Percentiles rank a stretch among this genome's conserved stretches.
phyloP scores from a whole-genome alignment of 2,888 invertebrate species.

The Brachyptera putata region DNA sequence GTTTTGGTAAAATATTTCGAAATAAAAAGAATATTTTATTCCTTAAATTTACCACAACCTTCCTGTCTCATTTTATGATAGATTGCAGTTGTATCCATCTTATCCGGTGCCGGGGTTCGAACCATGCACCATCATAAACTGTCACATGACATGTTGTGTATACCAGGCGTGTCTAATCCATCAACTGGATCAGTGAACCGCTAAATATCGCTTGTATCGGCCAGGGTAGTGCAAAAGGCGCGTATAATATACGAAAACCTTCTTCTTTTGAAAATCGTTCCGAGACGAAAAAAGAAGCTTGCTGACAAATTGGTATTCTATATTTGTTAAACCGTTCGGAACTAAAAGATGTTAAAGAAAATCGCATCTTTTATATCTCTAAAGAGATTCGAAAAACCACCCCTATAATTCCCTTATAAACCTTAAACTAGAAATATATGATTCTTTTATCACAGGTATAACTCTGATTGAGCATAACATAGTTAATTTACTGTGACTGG shows the following conservation, averaged over 20 bases:
- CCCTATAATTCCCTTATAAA: not conserved
- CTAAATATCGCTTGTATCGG: conserved; percentile 21
- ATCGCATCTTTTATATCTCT: not conserved
- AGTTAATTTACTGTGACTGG: too few species aligned
- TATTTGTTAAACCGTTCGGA: conserved; percentile 18
- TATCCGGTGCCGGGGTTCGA: not conserved
- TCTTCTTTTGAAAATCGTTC: conserved; percentile 9
- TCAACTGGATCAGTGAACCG: conserved; percentile 29
- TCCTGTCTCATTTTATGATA: too few species aligned
- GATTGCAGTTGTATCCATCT: too few species aligned
- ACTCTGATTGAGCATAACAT: too few species aligned
- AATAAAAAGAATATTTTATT: too few species aligned
- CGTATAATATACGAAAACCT: not conserved
- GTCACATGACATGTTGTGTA: not conserved
- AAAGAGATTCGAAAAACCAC: conserved; percentile 15
- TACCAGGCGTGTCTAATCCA: conserved; percentile 27
- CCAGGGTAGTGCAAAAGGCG: not conserved
- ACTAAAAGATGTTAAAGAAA: conserved; percentile 1
- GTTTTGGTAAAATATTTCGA: too few species aligned
- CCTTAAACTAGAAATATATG: too few species aligned
- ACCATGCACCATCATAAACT: not conserved
- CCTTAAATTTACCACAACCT: too few species aligned
- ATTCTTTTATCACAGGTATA: too few species aligned
- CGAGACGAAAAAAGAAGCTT: not conserved
- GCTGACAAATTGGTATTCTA: conserved; percentile 17